Conservation (phyloP, 2,113 vertebrate genomes). For the Okapia johnstoni region DNA sequence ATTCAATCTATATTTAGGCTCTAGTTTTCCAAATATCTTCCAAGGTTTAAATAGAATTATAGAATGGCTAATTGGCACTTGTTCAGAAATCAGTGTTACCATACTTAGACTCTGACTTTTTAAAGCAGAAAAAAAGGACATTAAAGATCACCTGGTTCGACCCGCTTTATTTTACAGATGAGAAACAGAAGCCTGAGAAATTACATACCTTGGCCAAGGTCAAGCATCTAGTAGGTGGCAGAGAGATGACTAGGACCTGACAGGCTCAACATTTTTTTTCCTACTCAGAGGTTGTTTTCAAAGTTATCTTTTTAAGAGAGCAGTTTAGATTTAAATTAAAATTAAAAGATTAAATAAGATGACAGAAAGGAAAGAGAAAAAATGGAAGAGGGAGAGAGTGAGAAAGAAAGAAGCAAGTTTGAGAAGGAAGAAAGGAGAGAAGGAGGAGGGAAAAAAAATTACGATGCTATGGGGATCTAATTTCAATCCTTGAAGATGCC, state of each 20-base stretch:
- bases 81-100: not conserved
- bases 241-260: not conserved
- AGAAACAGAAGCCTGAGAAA: not conserved
- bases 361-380: not conserved
- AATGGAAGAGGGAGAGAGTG: not conserved
- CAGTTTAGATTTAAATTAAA: not conserved
- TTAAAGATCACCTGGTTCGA: not conserved
- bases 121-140: not conserved
- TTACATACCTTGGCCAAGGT: not conserved
- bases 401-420: not conserved
- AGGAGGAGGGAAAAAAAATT: not conserved
- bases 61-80: conserved; percentile 36
- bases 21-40: conserved; percentile 43
- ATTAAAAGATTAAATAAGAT: not conserved
- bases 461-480: not conserved
- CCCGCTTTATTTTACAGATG: conserved; percentile 40
- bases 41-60: conserved; percentile 23
- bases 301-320: not conserved
- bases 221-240: not conserved
- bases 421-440: not conserved
- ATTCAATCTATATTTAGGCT: conserved; percentile 41
- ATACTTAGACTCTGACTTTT: not conserved
- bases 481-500: not conserved
- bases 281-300: not conserved
- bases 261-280: not conserved